Evolutionary conservation across 2,797 vertebrate species (phyloP).

Genomic region (Babyrousa celebensis): DNA sequence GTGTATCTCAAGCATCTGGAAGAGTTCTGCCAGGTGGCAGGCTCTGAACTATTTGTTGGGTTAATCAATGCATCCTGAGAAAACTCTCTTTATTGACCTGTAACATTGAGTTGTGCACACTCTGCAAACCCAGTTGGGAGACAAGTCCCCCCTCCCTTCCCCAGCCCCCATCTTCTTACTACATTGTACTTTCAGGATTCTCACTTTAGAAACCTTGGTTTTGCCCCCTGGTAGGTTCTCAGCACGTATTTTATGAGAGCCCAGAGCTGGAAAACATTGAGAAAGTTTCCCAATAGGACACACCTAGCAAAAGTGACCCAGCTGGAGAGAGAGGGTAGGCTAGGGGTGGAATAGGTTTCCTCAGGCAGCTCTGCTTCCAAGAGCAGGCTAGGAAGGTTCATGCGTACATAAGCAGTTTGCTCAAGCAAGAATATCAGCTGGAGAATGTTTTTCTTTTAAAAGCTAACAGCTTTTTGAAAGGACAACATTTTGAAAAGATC

Average conservation of each 20-base stretch:
- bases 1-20: background rate
- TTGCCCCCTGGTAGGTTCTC: background rate
- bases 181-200: background rate
- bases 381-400: background rate
- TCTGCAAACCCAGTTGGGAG: background rate
- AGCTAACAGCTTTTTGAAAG: slow-evolving; percentile 32
- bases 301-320: background rate
- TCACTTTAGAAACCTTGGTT: background rate
- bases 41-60: slow-evolving; percentile 26
- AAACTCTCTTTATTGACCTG: background rate
- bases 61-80: background rate
- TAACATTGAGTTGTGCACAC: background rate
- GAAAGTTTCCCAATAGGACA: background rate
- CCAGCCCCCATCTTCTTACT: background rate
- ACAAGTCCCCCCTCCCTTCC: background rate
- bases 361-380: slow-evolving; percentile 23
- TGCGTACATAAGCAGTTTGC: background rate
- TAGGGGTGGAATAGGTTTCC: background rate
- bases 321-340: background rate
- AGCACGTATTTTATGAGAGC: background rate
- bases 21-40: background rate
- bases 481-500: background rate
- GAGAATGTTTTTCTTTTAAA: slow-evolving; percentile 59
- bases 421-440: slow-evolving; percentile 33
- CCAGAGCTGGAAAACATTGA: background rate